Evolutionary conservation across 2,797 vertebrate genomes (phyloP).

Genomic region (Pogonophryne albipinna): DNA sequence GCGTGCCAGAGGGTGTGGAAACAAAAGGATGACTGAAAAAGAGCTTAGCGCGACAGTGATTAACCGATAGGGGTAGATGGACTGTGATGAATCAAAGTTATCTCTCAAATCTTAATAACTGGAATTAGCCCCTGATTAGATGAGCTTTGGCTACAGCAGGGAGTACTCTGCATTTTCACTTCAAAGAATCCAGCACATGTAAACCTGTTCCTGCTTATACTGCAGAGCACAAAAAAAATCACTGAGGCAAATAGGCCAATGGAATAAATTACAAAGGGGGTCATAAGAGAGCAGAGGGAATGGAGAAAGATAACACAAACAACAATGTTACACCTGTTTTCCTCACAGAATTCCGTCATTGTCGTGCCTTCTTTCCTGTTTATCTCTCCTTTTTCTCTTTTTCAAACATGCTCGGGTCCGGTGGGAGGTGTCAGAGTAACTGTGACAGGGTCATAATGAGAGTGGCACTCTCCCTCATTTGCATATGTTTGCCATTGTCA

Average conservation of each 20-base stretch:
- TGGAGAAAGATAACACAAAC: constrained; percentile 38
- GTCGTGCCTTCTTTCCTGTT: constrained; percentile 11
- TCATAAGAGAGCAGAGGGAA: constrained; percentile 31
- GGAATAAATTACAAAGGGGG: constrained; percentile 49
- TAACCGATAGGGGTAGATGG: constrained; percentile 81
- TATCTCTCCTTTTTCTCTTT: constrained; percentile 30
- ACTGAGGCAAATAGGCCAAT: constrained; percentile 49
- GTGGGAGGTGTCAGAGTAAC: constrained; percentile 67
- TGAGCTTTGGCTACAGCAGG: constrained; percentile 73
- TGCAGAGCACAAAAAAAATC: constrained; percentile 33
- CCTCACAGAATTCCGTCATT: constrained; percentile 5
- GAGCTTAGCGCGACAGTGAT: constrained; percentile 80
- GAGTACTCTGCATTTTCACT: constrained; percentile 67
- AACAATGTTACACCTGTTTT: constrained; percentile 62
- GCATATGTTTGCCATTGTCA: constrained; percentile 83
- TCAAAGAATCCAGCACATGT: constrained; percentile 73
- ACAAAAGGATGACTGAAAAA: constrained; percentile 76
- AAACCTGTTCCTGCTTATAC: constrained; percentile 61
- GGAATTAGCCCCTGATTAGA: constrained; percentile 85
- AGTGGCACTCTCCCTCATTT: constrained; percentile 73
- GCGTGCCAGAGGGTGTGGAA: constrained; percentile 73
- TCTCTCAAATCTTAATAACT: constrained; percentile 84
- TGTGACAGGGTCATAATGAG: constrained; percentile 74
- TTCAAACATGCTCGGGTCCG: constrained; percentile 40
- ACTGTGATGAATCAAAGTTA: constrained; percentile 84